Conservation (phyloP, 2,113 vertebrate species). For the Trochalopteron elliotii region DNA sequence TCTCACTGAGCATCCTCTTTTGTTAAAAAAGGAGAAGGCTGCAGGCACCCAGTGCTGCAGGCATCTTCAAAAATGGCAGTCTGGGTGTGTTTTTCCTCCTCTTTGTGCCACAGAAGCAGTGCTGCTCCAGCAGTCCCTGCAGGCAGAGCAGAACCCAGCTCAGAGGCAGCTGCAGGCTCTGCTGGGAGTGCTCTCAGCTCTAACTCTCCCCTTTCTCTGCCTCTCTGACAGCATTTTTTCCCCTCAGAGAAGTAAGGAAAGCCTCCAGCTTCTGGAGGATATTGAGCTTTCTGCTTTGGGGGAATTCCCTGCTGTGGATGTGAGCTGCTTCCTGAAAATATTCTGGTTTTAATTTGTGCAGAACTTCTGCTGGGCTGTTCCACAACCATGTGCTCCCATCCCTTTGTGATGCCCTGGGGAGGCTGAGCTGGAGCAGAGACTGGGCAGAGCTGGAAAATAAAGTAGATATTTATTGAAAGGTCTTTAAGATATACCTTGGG, state of each 20-base stretch:
- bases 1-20: background rate
- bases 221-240: background rate
- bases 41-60: background rate
- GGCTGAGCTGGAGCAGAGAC: background rate
- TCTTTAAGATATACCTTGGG: background rate
- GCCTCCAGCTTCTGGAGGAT: background rate
- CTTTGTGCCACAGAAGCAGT: background rate
- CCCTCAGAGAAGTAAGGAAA: background rate
- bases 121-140: background rate
- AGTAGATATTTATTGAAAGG: background rate
- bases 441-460: background rate
- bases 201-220: rapidly evolving
- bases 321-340: background rate
- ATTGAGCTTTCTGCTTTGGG: background rate
- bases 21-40: background rate
- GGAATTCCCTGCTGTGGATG: background rate
- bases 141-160: background rate
- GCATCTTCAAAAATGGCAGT: background rate
- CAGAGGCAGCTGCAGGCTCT: background rate
- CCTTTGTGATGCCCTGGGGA: background rate
- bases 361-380: background rate
- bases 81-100: background rate
- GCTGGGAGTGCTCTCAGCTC: background rate
- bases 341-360: background rate
- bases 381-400: background rate